phyloP scores from a whole-genome alignment of 2,888 invertebrate species.

The Eupithecia insigniata region DNA sequence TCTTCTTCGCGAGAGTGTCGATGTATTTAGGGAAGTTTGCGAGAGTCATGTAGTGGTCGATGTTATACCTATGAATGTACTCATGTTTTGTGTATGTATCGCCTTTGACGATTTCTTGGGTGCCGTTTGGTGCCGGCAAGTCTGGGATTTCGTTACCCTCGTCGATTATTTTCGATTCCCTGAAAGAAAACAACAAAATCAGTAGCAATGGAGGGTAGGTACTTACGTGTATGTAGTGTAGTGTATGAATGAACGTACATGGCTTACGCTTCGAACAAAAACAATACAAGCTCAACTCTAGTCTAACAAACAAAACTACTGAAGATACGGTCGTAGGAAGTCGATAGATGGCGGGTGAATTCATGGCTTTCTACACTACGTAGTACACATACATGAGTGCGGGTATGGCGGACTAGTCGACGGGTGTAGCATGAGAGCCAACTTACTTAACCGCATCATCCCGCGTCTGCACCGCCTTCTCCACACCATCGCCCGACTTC shows the following conservation, averaged over 20 bases:
- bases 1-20: constrained; percentile 54
- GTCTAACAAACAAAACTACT: background rate
- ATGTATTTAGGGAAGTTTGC: constrained; percentile 57
- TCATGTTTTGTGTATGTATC: constrained; percentile 51
- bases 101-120: constrained; percentile 38
- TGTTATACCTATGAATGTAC: constrained; percentile 58
- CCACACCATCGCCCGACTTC: constrained; percentile 43
- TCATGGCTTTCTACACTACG: constrained; percentile 9
- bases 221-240: background rate
- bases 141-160: constrained; percentile 32
- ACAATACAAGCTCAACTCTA: background rate
- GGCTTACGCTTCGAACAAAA: background rate
- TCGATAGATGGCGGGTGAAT: constrained; percentile 6
- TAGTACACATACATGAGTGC: background rate
- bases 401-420: background rate
- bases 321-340: constrained; percentile 3
- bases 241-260: background rate
- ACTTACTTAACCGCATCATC: constrained; percentile 43
- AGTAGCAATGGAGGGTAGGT: background rate
- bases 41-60: constrained; percentile 56
- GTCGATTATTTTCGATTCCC: constrained; percentile 18
- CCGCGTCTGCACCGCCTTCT: constrained; percentile 48
- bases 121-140: constrained; percentile 34
- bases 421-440: constrained; percentile 11
- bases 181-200: constrained; percentile 20